Percentiles rank a stretch among this genome's conserved stretches.
phyloP scores from a whole-genome alignment of 2,888 invertebrate species.

The Griposia aprilina region DNA sequence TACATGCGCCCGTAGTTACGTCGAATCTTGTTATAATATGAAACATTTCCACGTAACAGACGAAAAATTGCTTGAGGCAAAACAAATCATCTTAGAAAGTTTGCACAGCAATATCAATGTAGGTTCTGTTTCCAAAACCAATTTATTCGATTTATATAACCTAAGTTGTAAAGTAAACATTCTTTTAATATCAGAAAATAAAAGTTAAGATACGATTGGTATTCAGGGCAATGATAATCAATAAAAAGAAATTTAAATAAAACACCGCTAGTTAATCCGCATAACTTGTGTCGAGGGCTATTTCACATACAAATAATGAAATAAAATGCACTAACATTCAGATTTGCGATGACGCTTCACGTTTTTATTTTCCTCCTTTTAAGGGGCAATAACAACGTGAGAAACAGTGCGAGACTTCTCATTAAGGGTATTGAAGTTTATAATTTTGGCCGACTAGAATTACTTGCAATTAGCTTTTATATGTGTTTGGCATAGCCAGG shows the following conservation, averaged over 20 bases:
- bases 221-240: conserved; percentile 37
- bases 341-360: not conserved
- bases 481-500: not conserved
- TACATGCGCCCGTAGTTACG: conserved; percentile 14
- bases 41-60: not conserved
- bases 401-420: not conserved
- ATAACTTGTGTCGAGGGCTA: not conserved
- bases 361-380: no score
- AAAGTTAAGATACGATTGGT: conserved; percentile 9
- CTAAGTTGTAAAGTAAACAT: no score
- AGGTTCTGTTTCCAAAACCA: not conserved
- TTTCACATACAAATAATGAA: not conserved
- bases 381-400: not conserved
- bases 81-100: conserved; percentile 1
- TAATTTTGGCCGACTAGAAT: not conserved
- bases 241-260: conserved; percentile 33
- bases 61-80: not conserved
- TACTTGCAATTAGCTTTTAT: conserved; percentile 2
- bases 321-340: not conserved
- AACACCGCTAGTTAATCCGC: conserved; percentile 8
- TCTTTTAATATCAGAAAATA: not conserved
- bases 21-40: conserved; percentile 7
- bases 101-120: not conserved
- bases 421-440: not conserved
- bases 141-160: not conserved